These are phyloP conservation scores for Bhutanitis thaidina DNA, from an alignment of 2,888 invertebrate species.

Conservation along the genomic window DNA sequence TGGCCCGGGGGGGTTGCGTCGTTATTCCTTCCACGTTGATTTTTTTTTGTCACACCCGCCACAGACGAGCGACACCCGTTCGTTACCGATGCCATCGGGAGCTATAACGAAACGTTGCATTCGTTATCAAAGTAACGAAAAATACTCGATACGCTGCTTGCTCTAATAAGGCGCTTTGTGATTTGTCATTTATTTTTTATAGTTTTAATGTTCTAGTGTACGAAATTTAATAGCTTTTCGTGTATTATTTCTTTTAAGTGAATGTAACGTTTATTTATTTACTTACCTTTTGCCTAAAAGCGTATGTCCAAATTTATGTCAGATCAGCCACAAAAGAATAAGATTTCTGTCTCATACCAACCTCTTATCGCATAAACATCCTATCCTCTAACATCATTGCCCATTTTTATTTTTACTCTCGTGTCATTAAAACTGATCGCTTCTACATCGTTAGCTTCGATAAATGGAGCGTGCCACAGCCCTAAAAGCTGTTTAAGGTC, in stretches of 20 bases:
- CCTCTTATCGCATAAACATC: neutral
- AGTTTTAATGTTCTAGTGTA: no score
- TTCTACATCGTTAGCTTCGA: neutral
- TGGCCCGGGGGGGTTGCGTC: neutral
- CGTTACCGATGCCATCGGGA: neutral
- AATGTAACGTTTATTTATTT: no score
- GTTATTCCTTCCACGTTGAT: neutral
- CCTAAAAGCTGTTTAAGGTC: neutral
- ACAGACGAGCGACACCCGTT: neutral
- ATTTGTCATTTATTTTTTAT: no score
- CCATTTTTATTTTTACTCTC: neutral
- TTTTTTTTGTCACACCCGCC: neutral
- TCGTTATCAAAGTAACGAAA: neutral
- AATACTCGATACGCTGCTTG: neutral
- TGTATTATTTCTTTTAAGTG: no score
- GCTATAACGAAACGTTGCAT: neutral
- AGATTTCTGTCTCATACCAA: neutral
- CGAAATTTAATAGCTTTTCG: no score
- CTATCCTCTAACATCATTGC: neutral
- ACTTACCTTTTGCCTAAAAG: no score
- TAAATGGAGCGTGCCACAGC: neutral
- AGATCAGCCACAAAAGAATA: neutral
- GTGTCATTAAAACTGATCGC: slow-evolving; percentile 4
- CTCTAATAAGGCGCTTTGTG: neutral
- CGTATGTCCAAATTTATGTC: neutral